A percentile compares a stretch with the other conserved stretches of the same genome.
Evolutionary conservation across 2,113 vertebrate genomes (phyloP).

Genomic region (Cyanoramphus novaezelandiae): DNA sequence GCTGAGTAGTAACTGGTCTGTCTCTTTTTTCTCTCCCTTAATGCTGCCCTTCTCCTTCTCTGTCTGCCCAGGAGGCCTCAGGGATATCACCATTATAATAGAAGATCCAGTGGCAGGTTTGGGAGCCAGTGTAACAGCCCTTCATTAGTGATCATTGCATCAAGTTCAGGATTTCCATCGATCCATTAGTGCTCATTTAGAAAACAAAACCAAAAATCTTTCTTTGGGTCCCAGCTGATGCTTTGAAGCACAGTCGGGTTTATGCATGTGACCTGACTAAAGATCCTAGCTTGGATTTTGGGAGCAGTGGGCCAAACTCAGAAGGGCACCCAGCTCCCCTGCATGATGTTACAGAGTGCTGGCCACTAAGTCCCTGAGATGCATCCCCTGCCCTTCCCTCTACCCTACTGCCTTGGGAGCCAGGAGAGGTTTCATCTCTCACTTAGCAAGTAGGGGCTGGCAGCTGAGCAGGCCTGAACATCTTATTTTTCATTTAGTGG

Average conservation of each 20-base stretch:
- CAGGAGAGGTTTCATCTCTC: background rate
- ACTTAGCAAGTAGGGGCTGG: background rate
- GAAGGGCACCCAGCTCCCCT: background rate
- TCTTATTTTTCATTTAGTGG: background rate
- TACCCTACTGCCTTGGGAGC: background rate
- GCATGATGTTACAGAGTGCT: background rate
- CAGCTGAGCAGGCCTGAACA: background rate
- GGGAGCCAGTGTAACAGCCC: conserved; percentile 65
- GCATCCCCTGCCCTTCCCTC: background rate
- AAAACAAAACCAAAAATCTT: background rate
- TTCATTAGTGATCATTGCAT: conserved; percentile 46
- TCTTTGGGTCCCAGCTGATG: background rate
- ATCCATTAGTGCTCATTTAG: conserved; percentile 64
- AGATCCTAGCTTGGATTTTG: conserved; percentile 13
- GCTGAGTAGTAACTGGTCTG: conserved; percentile 28
- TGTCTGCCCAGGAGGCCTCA: conserved; percentile 81
- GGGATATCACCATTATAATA: conserved; percentile 98
- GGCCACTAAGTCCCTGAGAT: background rate
- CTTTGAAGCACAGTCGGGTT: background rate
- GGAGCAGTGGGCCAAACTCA: background rate
- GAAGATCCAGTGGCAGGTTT: conserved; percentile 98
- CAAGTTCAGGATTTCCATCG: conserved; percentile 51
- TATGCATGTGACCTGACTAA: background rate
- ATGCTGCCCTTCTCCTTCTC: conserved; percentile 46
- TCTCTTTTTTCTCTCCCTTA: conserved; percentile 66